Evolutionary conservation across 2,113 vertebrate genomes (phyloP).

Genomic region (Triplophysa rosa): DNA sequence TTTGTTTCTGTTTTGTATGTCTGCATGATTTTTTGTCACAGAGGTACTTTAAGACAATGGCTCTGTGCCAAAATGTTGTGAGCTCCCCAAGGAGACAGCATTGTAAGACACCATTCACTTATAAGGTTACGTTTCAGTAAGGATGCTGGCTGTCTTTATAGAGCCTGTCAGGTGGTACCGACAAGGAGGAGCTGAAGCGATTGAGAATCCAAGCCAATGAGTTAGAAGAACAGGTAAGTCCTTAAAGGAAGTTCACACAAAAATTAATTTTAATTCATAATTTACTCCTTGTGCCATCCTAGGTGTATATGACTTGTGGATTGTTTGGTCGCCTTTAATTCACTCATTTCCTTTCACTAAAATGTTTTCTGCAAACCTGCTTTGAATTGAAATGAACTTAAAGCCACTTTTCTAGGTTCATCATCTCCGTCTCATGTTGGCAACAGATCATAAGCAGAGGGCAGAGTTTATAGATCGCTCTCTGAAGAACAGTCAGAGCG

Average conservation of each 20-base stretch:
- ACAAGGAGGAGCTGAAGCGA: slow-evolving; percentile 51
- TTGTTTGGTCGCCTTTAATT: no score
- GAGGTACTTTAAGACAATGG: not conserved
- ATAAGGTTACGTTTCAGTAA: no score
- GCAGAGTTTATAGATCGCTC: slow-evolving; percentile 68
- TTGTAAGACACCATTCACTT: no score
- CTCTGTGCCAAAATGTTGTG: not conserved
- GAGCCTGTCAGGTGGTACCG: slow-evolving; percentile 27
- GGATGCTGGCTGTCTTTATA: not conserved
- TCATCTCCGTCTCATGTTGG: slow-evolving; percentile 60
- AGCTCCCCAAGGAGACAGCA: no score
- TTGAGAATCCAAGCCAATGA: slow-evolving; percentile 55
- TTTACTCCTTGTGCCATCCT: no score
- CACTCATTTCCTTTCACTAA: no score
- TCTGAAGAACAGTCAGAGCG: slow-evolving; percentile 64
- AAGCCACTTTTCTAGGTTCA: slow-evolving; percentile 59
- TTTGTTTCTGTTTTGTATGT: not conserved
- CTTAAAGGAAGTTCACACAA: no score
- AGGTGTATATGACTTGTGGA: no score
- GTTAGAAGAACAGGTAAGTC: slow-evolving; percentile 69
- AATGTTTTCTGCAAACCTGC: not conserved
- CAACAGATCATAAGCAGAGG: slow-evolving; percentile 62
- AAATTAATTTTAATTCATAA: no score
- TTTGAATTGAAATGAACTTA: not conserved
- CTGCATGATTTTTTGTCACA: not conserved